These are phyloP conservation scores for Calliphora vicina DNA, from an alignment of 1,140 invertebrate species.

Conservation along the genomic window DNA sequence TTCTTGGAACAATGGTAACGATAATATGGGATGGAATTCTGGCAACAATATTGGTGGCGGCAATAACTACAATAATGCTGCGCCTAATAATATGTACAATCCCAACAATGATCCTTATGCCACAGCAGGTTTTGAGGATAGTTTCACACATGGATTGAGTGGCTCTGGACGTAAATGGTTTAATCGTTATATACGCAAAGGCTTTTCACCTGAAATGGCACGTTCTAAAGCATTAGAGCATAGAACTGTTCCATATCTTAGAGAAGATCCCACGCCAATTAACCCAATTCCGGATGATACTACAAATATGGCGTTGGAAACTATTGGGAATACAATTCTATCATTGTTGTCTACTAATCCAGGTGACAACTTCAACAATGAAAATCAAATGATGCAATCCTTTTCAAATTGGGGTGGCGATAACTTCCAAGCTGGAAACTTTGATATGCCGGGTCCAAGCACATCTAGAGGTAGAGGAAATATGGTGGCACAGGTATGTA, in stretches of 20 bases:
- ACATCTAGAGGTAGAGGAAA: background rate
- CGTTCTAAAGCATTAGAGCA: background rate
- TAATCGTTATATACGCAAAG: background rate
- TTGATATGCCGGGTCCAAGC: background rate
- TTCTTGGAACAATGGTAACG: background rate
- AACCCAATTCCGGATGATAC: background rate
- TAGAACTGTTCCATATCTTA: background rate
- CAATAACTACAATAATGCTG: too few relatives aligned
- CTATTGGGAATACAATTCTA: background rate
- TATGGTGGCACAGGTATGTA: background rate
- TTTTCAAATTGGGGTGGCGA: background rate
- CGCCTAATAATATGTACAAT: background rate
- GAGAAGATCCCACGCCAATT: background rate
- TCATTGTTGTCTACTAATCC: background rate
- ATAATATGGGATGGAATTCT: background rate
- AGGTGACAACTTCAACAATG: background rate
- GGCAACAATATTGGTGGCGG: background rate
- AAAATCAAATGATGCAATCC: background rate
- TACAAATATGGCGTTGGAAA: background rate
- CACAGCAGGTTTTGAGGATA: background rate
- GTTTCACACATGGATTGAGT: background rate
- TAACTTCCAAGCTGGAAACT: background rate
- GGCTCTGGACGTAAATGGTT: slow-evolving; percentile 1
- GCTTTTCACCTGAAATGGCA: background rate
- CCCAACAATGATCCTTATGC: background rate